Conservation (phyloP, 2,888 invertebrate genomes). For the Zaprionus bogoriensis region DNA sequence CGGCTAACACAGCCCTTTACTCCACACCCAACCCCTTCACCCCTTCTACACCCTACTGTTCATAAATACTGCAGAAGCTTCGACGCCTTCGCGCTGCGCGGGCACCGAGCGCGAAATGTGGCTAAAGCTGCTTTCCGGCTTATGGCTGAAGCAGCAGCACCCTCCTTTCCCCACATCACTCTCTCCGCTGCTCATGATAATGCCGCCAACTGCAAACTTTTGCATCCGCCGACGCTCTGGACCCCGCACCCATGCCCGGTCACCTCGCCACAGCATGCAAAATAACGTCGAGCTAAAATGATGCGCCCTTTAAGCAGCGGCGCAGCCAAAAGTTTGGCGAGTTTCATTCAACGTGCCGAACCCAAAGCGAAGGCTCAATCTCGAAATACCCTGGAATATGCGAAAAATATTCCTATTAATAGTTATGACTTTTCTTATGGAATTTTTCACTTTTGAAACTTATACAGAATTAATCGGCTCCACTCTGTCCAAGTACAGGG, state of each 20-base stretch:
- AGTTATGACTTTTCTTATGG: too few relatives aligned
- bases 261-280: slow-evolving; percentile 17
- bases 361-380: not conserved
- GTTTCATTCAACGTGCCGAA: slow-evolving; percentile 12
- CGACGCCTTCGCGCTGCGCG: slow-evolving; percentile 44
- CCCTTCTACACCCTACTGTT: not conserved
- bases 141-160: slow-evolving; percentile 16
- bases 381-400: slow-evolving; percentile 7
- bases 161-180: not conserved
- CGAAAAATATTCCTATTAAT: not conserved
- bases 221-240: slow-evolving; percentile 19
- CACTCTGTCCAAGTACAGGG: slow-evolving; percentile 25
- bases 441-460: not conserved
- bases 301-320: slow-evolving; percentile 48
- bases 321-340: slow-evolving; percentile 10
- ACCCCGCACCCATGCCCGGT: not conserved
- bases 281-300: slow-evolving; percentile 49
- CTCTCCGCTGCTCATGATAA: slow-evolving; percentile 28
- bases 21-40: too few relatives aligned
- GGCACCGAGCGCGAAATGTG: slow-evolving; percentile 67
- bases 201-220: slow-evolving; percentile 47
- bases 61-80: slow-evolving; percentile 58
- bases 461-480: too few relatives aligned
- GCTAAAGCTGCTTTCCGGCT: slow-evolving; percentile 70
- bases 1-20: not conserved